These are phyloP conservation scores for Tupaia tana DNA, from an alignment of 2,113 vertebrate genomes.

Conservation along the genomic window DNA sequence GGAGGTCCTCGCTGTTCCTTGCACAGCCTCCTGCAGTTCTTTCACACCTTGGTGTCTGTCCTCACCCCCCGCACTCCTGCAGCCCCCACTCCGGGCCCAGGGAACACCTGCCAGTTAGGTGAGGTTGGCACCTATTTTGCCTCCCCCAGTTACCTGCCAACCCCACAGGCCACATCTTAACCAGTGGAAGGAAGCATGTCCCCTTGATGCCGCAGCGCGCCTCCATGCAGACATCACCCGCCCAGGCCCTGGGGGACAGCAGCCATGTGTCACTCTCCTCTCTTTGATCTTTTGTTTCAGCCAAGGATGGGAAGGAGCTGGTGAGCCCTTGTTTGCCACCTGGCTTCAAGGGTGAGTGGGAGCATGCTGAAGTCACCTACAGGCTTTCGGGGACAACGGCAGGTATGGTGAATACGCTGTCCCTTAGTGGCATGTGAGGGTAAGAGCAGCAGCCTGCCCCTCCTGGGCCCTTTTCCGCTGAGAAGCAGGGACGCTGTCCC, in stretches of 20 bases:
- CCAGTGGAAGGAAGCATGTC: neutral
- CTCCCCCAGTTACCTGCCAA: neutral
- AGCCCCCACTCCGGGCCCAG: neutral
- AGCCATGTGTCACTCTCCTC: neutral
- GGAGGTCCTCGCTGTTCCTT: neutral
- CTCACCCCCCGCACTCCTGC: neutral
- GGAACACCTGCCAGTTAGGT: neutral
- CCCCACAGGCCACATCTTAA: neutral
- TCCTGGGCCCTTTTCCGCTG: neutral
- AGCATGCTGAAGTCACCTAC: conserved; percentile 92
- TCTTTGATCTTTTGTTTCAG: conserved; percentile 79
- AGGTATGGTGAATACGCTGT: conserved; percentile 86
- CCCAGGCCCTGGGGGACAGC: no score
- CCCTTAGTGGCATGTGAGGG: accelerated
- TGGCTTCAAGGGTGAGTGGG: conserved; percentile 90
- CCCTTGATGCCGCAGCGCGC: neutral
- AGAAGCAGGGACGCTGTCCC: neutral
- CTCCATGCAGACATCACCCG: no score
- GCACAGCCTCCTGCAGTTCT: neutral
- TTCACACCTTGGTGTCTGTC: neutral
- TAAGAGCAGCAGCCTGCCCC: neutral
- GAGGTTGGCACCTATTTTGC: neutral
- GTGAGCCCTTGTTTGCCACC: conserved; percentile 94
- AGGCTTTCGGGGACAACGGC: conserved; percentile 92
- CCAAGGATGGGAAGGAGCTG: conserved; percentile 88